Base-by-base conservation (phyloP, 92 coral and sea anemone species). In the Porites lobata region DNA sequence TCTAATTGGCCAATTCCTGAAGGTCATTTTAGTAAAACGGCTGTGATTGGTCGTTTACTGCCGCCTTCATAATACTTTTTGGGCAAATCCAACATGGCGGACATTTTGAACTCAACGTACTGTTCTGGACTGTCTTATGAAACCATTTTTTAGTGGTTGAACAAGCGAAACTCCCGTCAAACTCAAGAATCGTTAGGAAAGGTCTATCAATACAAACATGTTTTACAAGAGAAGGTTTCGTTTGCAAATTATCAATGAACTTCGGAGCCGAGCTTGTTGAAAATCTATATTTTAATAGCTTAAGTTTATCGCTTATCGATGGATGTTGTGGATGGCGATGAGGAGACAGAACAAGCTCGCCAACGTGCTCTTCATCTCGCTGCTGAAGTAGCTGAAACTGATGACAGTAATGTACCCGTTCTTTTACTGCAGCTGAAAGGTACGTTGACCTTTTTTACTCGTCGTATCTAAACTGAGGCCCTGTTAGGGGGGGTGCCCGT, bases 371-470 rank as follows among this genome's bases (percentile, higher is more conserved):
- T 98, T 51, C 98, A 96, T 91, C 94, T 98, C 56, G 98, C 96
- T 17, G 99, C 99, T 11, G 99, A 98, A 65, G 98, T 98, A 2
- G 99, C 99, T 54, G 99, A 94, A 73, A 98, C 99, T 4, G 98
- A 92, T 43, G 98, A 98, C 75, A 89, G 77, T 47, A 98, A 98
- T 85, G 99, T 98, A 0, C 96, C 96, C 10, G 93, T 95, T 19
- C 90, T 93, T 14, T 91, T 97, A n/a, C 87, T 92, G 69, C 89
- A 94, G 75, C 74, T 98, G 18, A 92, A 94, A 98, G 99, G 99
- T 96, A 90, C 22, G 1, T 77, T 38, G 0, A 38, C 47, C 47
- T 38, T 38, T 38, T 38, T 38, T 38, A 38, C 47, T 38, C 47
- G 1, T 38, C 47, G 47, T 38, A 38, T 38, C 47, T 38, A 38